Conservation (phyloP, 2,888 invertebrate genomes). For the Melikaiella ostensackeni region DNA sequence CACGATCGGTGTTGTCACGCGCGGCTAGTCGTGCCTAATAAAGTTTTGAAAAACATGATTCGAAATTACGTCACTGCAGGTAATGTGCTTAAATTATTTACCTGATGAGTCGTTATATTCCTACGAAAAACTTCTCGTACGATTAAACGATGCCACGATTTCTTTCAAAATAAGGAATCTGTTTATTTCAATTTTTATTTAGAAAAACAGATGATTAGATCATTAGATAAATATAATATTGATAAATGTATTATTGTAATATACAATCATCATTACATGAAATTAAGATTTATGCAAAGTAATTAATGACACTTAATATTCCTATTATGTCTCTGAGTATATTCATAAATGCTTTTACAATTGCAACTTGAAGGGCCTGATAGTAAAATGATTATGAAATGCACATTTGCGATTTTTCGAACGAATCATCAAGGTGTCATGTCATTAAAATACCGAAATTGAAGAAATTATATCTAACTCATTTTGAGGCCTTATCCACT, state of each 20-base stretch:
- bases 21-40: constrained; percentile 34
- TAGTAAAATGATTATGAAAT: too few species aligned
- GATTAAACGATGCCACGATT: constrained; percentile 10
- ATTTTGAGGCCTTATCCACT: constrained; percentile 4
- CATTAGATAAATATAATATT: neutral
- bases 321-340: neutral
- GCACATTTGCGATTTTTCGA: too few species aligned
- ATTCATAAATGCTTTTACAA: neutral
- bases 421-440: neutral
- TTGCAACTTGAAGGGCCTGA: neutral
- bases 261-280: too few species aligned
- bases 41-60: constrained; percentile 39
- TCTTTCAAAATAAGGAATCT: constrained; percentile 2
- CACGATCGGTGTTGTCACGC: constrained; percentile 32
- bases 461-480: constrained; percentile 15
- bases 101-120: constrained; percentile 4
- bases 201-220: neutral
- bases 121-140: neutral
- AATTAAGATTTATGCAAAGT: too few species aligned
- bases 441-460: neutral
- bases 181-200: neutral
- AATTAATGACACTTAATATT: too few species aligned
- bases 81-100: constrained; percentile 29
- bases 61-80: constrained; percentile 34
- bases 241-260: too few species aligned